Conservation (phyloP, 2,888 invertebrate genomes). For the Polymixis flavicincta region DNA sequence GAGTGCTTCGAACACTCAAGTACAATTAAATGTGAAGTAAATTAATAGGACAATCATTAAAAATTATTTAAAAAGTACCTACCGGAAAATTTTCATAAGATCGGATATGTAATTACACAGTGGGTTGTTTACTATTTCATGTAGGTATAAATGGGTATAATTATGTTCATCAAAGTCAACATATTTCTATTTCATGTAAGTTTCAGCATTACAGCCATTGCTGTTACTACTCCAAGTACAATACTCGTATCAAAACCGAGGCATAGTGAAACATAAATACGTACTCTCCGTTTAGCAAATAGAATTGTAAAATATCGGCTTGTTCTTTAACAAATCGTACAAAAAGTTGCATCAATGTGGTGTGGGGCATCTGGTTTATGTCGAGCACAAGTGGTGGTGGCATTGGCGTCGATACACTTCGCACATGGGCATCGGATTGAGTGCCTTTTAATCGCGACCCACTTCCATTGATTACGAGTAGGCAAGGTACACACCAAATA, state of each 20-base stretch:
- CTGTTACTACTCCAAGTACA: neutral
- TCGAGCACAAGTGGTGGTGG: conserved; percentile 75
- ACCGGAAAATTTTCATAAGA: conserved; percentile 7
- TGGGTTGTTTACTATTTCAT: neutral
- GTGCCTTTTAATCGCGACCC: conserved; percentile 80
- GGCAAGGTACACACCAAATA: conserved; percentile 57
- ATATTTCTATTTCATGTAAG: neutral
- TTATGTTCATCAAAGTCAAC: neutral
- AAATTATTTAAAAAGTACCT: conserved; percentile 5
- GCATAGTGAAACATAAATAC: conserved; percentile 13
- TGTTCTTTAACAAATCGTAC: conserved; percentile 65
- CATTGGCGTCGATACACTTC: conserved; percentile 74
- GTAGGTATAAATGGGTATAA: neutral
- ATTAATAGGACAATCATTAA: conserved; percentile 14
- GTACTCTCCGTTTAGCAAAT: conserved; percentile 7
- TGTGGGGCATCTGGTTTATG: conserved; percentile 80
- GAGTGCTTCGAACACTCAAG: conserved; percentile 14
- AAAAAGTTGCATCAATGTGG: conserved; percentile 71
- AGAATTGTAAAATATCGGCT: conserved; percentile 48
- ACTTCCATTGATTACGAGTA: conserved; percentile 77
- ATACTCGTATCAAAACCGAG: neutral
- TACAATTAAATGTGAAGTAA: conserved; percentile 29
- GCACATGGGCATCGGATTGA: conserved; percentile 81
- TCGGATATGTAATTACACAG: conserved; percentile 1
- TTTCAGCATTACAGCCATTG: too few relatives aligned